Evolutionary conservation across 2,113 vertebrate genomes (phyloP).

Genomic region (Notothenia rossii): DNA sequence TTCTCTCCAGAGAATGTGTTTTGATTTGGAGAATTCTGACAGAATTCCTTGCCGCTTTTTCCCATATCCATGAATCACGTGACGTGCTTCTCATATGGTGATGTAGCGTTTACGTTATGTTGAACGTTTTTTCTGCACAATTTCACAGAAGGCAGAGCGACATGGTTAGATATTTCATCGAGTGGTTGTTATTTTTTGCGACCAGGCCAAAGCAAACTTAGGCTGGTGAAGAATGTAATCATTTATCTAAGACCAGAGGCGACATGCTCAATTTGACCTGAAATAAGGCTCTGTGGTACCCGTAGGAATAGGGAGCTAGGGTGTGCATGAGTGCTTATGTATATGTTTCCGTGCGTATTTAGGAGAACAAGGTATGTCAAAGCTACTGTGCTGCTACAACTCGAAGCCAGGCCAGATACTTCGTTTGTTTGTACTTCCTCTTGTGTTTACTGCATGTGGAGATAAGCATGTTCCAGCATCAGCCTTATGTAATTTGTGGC

Average conservation of each 20-base stretch:
- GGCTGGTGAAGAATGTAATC: constrained; percentile 76
- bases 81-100: constrained; percentile 39
- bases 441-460: constrained; percentile 35
- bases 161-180: constrained; percentile 70
- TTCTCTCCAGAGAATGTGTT: constrained; percentile 49
- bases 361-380: constrained; percentile 34
- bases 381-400: constrained; percentile 38
- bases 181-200: constrained; percentile 63
- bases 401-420: constrained; percentile 37
- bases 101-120: constrained; percentile 45
- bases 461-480: constrained; percentile 36
- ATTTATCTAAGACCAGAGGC: constrained; percentile 78
- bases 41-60: constrained; percentile 70
- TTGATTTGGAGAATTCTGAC: constrained; percentile 46
- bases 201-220: constrained; percentile 76
- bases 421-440: constrained; percentile 54
- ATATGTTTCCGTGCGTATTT: constrained; percentile 35
- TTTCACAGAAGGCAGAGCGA: constrained; percentile 63
- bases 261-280: constrained; percentile 76
- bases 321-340: constrained; percentile 54
- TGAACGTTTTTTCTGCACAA: constrained; percentile 70
- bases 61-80: constrained; percentile 65
- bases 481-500: constrained; percentile 11
- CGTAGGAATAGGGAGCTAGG: constrained; percentile 44
- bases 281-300: constrained; percentile 67